phyloP scores from a whole-genome alignment of 35 echinoderm and acorn worm species.

The Ophiothrix spiculata region DNA sequence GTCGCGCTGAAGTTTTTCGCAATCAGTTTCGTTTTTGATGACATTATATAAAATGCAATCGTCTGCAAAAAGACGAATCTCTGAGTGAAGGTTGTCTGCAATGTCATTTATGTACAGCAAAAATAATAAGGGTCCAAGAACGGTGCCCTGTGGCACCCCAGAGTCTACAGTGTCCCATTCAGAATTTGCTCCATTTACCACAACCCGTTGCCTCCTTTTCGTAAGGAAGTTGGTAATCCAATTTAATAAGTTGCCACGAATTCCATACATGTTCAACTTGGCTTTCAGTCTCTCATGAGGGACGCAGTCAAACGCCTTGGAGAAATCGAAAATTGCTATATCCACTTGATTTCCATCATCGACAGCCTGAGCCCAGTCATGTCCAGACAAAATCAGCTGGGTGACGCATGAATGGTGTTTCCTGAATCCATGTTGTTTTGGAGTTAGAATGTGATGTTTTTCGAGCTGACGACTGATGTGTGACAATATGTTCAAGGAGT shows the following conservation, averaged over 20 bases:
- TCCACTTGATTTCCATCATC: neutral
- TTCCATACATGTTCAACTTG: neutral
- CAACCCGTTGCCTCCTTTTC: neutral
- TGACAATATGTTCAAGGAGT: constrained; percentile 23
- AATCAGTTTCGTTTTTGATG: too few species aligned
- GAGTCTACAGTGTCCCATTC: neutral
- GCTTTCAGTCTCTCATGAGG: neutral
- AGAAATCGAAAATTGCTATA: neutral
- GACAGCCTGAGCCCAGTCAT: neutral
- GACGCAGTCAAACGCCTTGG: neutral
- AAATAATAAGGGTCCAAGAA: neutral
- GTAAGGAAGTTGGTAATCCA: neutral
- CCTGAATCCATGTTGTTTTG: too few species aligned
- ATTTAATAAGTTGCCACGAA: neutral
- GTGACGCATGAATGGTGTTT: constrained; percentile 26
- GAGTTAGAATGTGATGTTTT: too few species aligned
- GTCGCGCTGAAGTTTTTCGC: too few species aligned
- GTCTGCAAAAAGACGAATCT: too few species aligned
- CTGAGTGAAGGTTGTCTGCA: too few species aligned
- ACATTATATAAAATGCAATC: too few species aligned
- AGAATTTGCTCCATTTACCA: neutral
- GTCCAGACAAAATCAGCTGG: neutral
- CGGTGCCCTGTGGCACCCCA: neutral
- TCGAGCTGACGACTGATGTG: constrained; percentile 35
- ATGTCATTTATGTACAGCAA: constrained; percentile 5